Base-by-base conservation (phyloP, 2,113 vertebrate genomes). In the Chloroceryle aenea region DNA sequence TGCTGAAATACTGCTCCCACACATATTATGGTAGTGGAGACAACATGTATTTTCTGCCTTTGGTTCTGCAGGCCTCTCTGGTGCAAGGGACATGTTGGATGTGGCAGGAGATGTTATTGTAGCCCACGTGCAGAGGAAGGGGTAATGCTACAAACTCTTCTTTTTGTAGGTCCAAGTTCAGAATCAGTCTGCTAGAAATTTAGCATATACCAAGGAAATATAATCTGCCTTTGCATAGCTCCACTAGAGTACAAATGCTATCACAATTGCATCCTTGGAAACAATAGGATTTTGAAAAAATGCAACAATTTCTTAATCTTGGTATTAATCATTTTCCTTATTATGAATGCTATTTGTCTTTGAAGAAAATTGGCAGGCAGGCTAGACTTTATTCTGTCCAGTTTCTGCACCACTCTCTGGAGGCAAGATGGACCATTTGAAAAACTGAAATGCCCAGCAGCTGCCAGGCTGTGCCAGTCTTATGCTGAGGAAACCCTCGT, bases 401-500 rank as follows among this genome's bases (percentile, higher is more conserved):
- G 5, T 56, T 69, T 27, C 61, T 75, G 47, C 72, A 62, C 34
- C 11, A 3, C 27, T 87, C 5, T 8, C 26, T 73, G 58, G 25
- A 55, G 27, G 34, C 19, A 76, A 79, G 34, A 23, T 8, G 47
- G 43, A 25, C n/a, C 40, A 53, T 3, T 3, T 12, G 4, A 25
- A 68, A 64, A 94, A 15, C 13, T 10, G 25, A 84, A 71, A 45
- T 38, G 22, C 13, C 38, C 2, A 0, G 21, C 13, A 43, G 8
- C n/a, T 61, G 12, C 20, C 15, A 40, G 34, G 15, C 23, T 58
- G 36, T 3, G 4, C 67, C 5, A 9, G 25, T 36, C 20, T 50
- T 23, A 42, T 0, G 0, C 21, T 0, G 4, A 73, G 26, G 14
- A 36, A 77, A 67, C 23, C 13, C 10, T 66, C 1, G 0, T 0